Evolutionary conservation across 2,113 vertebrate genomes (phyloP), one percentile per base, ranked within the genome.

Genomic region (Numenius arquata): DNA sequence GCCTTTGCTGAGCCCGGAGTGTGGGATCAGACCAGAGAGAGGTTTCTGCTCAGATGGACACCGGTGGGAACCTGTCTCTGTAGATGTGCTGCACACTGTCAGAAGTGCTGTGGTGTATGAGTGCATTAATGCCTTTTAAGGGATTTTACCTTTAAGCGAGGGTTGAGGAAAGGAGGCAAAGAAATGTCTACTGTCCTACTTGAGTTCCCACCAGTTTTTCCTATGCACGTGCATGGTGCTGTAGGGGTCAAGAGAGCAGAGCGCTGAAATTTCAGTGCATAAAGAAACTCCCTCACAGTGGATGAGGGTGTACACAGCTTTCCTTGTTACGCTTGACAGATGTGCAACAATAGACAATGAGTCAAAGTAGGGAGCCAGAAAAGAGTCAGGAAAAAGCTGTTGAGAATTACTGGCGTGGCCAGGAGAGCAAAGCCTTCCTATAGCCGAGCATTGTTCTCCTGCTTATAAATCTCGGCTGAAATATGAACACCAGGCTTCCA

Each of bases 321-420:
- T 74, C 87, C 87, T 79, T 62, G 55, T 92, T 77, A 85, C 5
- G 77, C 94, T 58, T 87, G 65, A 91, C 61, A 80, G 93, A 83
- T 82, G 85, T 55, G 77, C 58, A 76, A 89, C 91, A 96, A 89
- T 74, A 78, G 91, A 78, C 94, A 95, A 89, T 88, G 89, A 78
- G 45, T 74, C n/a, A 32, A 83, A 76, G 68, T 50, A 25, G 59
- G 81, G 66, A 91, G 84, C 81, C 91, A 85, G 89, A 56, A 79
- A 71, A 76, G 38, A 81, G 86, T 55, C 52, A 16, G 73, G 82
- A 63, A 70, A 82, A 82, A 75, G 74, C 84, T 78, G 81, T 72
- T 41, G 83, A 38, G 94, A 84, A 73, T 91, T 85, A 67, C 61
- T 79, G 88, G 41, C 2, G 25, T 27, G 88, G 77, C 65, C 29